phyloP scores from a whole-genome alignment of 2,888 invertebrate species.

The Aleiodes testaceus region DNA sequence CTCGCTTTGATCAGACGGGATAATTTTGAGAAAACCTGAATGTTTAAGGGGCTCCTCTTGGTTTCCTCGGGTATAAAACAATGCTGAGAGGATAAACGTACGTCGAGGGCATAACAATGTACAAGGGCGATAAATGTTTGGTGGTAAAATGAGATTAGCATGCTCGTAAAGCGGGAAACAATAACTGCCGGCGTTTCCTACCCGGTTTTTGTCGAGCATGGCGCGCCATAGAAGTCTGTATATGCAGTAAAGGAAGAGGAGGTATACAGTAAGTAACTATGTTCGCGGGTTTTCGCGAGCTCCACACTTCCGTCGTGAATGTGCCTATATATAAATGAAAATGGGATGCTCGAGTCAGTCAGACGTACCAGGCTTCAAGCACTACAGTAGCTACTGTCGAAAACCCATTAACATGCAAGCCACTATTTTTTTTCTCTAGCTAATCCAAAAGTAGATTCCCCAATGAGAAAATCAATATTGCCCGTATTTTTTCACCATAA shows the following conservation, averaged over 20 bases:
- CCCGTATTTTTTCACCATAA: no score
- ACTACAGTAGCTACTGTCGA: background rate
- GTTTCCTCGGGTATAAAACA: background rate
- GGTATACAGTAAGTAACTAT: background rate
- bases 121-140: slow-evolving; percentile 56
- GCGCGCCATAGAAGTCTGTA: slow-evolving; percentile 39
- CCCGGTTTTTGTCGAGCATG: slow-evolving; percentile 43
- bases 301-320: background rate
- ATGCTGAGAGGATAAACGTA: slow-evolving; percentile 28
- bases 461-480: no score
- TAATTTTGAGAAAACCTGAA: no score
- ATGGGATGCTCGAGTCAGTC: background rate
- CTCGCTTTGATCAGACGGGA: no score
- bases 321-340: background rate
- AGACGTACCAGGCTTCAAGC: background rate
- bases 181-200: slow-evolving; percentile 50
- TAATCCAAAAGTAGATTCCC: no score
- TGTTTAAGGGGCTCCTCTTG: no score
- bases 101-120: slow-evolving; percentile 52
- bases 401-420: background rate
- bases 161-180: slow-evolving; percentile 60
- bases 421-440: background rate
- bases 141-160: slow-evolving; percentile 58
- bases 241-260: slow-evolving; percentile 5
- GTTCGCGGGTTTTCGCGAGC: background rate